These are phyloP conservation scores for Cheilosia grossa DNA, from an alignment of 2,888 invertebrate genomes.

Conservation along the genomic window DNA sequence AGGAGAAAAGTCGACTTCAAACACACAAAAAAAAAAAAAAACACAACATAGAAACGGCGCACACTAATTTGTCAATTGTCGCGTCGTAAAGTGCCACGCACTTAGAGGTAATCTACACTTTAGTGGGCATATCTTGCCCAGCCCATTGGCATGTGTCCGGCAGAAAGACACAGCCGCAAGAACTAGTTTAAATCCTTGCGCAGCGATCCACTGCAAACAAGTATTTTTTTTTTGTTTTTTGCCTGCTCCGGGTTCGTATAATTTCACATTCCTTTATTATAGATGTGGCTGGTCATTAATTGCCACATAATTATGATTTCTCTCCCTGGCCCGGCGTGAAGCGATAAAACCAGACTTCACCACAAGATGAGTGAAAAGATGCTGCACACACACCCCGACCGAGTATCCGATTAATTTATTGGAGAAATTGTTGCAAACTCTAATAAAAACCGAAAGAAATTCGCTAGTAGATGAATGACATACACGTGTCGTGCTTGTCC, in stretches of 20 bases:
- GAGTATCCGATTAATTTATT: constrained; percentile 50
- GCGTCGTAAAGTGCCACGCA: constrained; percentile 53
- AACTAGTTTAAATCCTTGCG: constrained; percentile 57
- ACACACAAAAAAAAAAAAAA: neutral
- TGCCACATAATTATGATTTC: constrained; percentile 60
- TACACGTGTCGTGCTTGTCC: constrained; percentile 13
- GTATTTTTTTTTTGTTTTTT: neutral
- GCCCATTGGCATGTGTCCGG: constrained; percentile 24
- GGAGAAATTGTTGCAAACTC: constrained; percentile 54
- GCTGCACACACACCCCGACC: neutral
- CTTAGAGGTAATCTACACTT: constrained; percentile 24
- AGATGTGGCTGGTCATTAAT: constrained; percentile 48
- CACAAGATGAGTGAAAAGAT: constrained; percentile 31
- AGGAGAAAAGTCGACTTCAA: constrained; percentile 10
- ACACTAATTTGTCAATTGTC: constrained; percentile 44
- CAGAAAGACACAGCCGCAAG: neutral
- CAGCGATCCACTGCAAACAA: constrained; percentile 2
- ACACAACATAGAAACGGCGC: neutral
- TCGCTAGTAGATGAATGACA: constrained; percentile 3
- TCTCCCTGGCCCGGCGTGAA: constrained; percentile 13
- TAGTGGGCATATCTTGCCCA: constrained; percentile 5
- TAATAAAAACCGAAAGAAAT: neutral
- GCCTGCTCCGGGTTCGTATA: constrained; percentile 12
- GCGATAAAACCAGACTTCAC: constrained; percentile 23
- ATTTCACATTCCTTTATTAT: constrained; percentile 46